Percentiles rank a stretch among this genome's conserved stretches.
Conservation (phyloP, 2,888 invertebrate species). For the Lymantria dispar region DNA sequence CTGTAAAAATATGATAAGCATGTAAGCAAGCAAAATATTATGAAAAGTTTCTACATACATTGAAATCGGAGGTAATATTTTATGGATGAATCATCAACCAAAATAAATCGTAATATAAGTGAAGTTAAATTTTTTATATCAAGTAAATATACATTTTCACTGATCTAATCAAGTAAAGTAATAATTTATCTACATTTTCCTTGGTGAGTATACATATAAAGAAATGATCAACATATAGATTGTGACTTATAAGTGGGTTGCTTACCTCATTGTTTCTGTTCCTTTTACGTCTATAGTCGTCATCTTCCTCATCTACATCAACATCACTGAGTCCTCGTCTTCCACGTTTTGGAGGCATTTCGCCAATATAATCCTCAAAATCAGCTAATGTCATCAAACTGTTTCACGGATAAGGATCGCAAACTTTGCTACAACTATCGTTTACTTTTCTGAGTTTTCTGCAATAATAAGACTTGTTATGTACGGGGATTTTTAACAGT, state of each 20-base stretch:
- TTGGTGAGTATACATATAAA: too few relatives aligned
- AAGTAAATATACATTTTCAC: too few relatives aligned
- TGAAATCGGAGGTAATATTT: too few relatives aligned
- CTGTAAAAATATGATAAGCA: too few relatives aligned
- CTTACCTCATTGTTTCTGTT: slow-evolving; percentile 90
- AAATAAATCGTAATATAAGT: too few relatives aligned
- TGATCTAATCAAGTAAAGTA: too few relatives aligned
- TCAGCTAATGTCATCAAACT: slow-evolving; percentile 69
- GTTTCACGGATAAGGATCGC: slow-evolving; percentile 22
- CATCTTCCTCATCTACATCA: slow-evolving; percentile 86
- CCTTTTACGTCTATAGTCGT: slow-evolving; percentile 87
- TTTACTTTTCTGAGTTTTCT: slow-evolving; percentile 3
- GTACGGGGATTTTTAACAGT: slow-evolving; percentile 7
- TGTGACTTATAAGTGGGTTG: not conserved
- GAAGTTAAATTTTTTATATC: too few relatives aligned
- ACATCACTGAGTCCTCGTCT: slow-evolving; percentile 80
- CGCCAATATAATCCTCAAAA: slow-evolving; percentile 39
- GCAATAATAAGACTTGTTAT: slow-evolving; percentile 1
- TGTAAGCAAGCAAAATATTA: too few relatives aligned
- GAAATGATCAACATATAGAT: too few relatives aligned
- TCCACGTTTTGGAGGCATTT: slow-evolving; percentile 70
- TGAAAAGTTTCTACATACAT: too few relatives aligned
- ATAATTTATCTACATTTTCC: too few relatives aligned
- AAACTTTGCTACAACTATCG: slow-evolving; percentile 13
- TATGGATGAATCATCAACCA: too few relatives aligned